Base-by-base conservation (phyloP, 1,140 invertebrate genomes). In the Brachionus asplanchnoidis region DNA sequence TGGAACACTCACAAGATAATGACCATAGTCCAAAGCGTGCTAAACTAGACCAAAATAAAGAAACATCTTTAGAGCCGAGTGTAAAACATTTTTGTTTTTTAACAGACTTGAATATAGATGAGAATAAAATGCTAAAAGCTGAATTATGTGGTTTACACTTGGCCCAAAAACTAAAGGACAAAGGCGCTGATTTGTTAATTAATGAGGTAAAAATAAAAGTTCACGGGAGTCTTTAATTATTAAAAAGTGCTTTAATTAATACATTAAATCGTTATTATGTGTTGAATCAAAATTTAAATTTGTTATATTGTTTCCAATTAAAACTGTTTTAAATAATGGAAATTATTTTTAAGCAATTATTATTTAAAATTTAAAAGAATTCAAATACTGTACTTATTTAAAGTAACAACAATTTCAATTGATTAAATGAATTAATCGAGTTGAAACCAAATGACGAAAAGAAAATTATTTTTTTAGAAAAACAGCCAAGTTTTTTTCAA, bases 61-160 rank as follows among this genome's bases (percentile, higher is more conserved):
- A 66, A 66, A n/a, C 9, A 9, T 6, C 7, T 23, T 14, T n/a
- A 9, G 42, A 50, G 7, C 4, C 12, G 14, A 17, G 11, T 2
- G n/a, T 84, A 4, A 66, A 70, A 32, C 14, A 42, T 32, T 84
- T 17, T 73, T 20, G 79, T 65, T 82, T 65, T 65, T 32, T 82
- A 20, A 23, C 65, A 12, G 82, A 68, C 40, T 66, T 84, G 60
- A 84, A 70, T n/a, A 84, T 84, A n/a, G 42, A 84, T 42, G 82
- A 46, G n/a, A 84, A 68, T 36, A 84, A 68, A 46, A 50, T 84
- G 60, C 5, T n/a, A 5, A 84, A 84, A 36, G 82, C 82, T 36
- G 82, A 84, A 56, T 8, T 84, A 46, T 68, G 65, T 73, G 82
- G 82, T 56, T 11, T 68, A 32, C 60, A 84, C 36, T 73, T 84